Base-by-base conservation (phyloP, 2,888 invertebrate genomes). In the Hirudinaria manillensis region DNA sequence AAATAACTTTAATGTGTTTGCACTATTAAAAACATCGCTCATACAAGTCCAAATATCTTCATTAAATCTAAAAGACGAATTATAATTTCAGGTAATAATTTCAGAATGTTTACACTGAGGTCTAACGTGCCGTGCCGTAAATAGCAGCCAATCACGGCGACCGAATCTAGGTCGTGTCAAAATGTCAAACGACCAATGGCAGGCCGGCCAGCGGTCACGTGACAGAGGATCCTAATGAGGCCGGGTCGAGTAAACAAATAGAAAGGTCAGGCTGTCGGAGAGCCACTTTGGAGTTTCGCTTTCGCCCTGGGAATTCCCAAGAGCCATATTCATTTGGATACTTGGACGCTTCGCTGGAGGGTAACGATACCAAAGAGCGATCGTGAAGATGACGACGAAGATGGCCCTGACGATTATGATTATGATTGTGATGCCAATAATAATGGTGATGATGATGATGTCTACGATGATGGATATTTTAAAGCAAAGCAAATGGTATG, bases 371-470 rank as follows among this genome's bases (percentile, higher is more conserved):
- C 24, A 61, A 7, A 1, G 24, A 27, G 61, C 29, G 61, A 1
- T 61, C 21, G 1, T n/a, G 61, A 29, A 6, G 61, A 61, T 61
- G 61, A 61, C 24, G 61, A 61, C 4, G 61, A 61, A 7, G 4
- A 61, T 6, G 61, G n/a, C 13, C 2, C 66, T 6, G 53, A 73
- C 56, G 74, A 53, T 71, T 36, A 75, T 72, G 75, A 65, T 56
- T 71, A 75, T 71, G 75, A 72, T 55, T 71, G 56, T 53, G 71
- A 72, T 61, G 75, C 24, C 72, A 36, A 72, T 55, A 45, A 61
- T 53, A 65, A 72, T 51, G 71, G 27, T 56, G 56, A 19, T n/a
- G 61, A 61, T 61, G 61, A 61, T 61, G 61, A 61, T 61, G 61
- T 21, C 10, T 16, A 61, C 2, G 61, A 61, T n/a, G 61, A 61